Evolutionary conservation across 1,140 invertebrate species (phyloP), one percentile per base, ranked within the genome.

Genomic region (Varroa destructor): DNA sequence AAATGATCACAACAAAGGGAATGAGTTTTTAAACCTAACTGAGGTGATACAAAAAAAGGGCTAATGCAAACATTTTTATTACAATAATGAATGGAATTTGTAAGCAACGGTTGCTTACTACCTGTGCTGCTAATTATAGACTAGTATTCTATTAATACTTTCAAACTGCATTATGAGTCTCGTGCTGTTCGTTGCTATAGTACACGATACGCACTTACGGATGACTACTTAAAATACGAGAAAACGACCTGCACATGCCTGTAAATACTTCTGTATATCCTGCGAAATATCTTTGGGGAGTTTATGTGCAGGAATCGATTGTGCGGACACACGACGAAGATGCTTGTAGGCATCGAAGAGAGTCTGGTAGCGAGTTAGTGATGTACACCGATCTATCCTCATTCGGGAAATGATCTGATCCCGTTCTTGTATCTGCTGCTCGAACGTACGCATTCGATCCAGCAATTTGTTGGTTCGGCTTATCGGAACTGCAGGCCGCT

Each of bases 231-330:
- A 42, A 12, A 6, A 3, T 3, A 58, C 25, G 25, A 58, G 12
- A 36, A 58, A 36, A 58, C 12, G 10, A 12, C 25, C 25, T 25
- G 25, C 12, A 67, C 36, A 4, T 46, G 46, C 61, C 61, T 67
- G 61, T 5, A 67, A 46, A 25, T 36, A 12, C 8, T 8, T n/a
- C 61, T 43, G 40, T 40, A 67, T 67, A 14, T 67, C 61, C n/a
- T 67, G 61, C 37, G 61, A 67, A 37, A 67, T 67, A 46, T 67
- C 61, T 40, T 67, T 67, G 1, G 61, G 61, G 3, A 67, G 37
- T 40, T 67, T 67, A 40, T 67, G 61, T 43, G 61, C 40, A 14
- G 61, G 61, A 46, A 67, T 67, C 61, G 61, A 67, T 46, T 67
- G 61, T 37, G 40, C 61, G 46, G 61, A 67, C 2, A 67, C 61